Evolutionary conservation across 2,888 invertebrate genomes (phyloP), one percentile per base, ranked within the genome.

Genomic region (Teinopalpus imperialis): DNA sequence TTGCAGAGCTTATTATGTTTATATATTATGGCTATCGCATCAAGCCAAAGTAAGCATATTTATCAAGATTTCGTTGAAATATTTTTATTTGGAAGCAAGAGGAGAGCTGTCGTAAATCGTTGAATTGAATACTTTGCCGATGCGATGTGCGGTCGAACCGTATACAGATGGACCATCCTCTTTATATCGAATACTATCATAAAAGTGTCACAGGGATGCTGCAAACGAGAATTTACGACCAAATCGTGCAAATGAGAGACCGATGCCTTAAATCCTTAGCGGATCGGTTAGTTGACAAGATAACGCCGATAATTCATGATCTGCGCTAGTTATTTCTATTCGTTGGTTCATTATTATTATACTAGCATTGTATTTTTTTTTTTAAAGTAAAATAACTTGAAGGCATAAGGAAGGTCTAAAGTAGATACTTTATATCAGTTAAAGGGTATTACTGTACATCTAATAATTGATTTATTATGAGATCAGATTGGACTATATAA

Each of bases 201-300:
- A 86, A 87, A 87, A 83, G 77, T 85, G 86, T 86, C 86, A 79
- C 63, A 61, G 63, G 72, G 64, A 64, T 70, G 68, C 69, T 74
- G 67, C 82, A 85, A 86, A 83, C 81, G 81, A 85, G 85, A 73
- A 87, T 85, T 78, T 81, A 87, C 69, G 71, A 63, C 52, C 56
- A 59, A 62, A 56, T 67, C 74, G 81, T 82, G 82, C 82, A 87
- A 87, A 86, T 86, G 82, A 86, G 78, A 66, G 67, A 59, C 56
- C 70, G 66, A 73, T 67, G 68, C 68, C 68, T 81, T 77, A 78
- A 81, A 81, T 81, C 76, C 71, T 59, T 62, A 49, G 59, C 54
- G 66, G 60, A 58, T 52, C 53, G 72, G 71, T 76, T 79, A 72
- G 74, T 72, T 76, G 78, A 74, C 69, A 69, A 66, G 78, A 79